A percentile compares a stretch with the other conserved stretches of the same genome.
Conservation (phyloP, 2,888 invertebrate species). For the Cyrtodaria siliqua region DNA sequence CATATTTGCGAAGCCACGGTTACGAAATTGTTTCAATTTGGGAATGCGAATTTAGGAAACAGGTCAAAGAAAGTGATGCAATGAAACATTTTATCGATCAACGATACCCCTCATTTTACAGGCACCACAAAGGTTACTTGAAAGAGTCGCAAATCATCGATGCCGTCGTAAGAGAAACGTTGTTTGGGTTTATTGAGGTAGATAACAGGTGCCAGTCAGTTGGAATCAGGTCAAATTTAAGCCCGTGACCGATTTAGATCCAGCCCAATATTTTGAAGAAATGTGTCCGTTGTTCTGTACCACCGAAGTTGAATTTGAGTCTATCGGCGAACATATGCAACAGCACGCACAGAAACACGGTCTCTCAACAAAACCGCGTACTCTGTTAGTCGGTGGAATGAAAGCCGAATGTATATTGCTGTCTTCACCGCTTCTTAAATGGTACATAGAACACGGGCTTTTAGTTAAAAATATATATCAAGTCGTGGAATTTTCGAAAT, state of each 20-base stretch:
- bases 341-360: neutral
- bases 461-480: conserved; percentile 24
- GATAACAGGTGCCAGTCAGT: conserved; percentile 20
- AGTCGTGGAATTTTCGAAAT: conserved; percentile 27
- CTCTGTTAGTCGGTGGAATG: conserved; percentile 24
- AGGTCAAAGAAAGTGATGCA: conserved; percentile 3
- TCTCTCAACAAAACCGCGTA: conserved; percentile 8
- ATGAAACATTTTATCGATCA: conserved; percentile 10
- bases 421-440: conserved; percentile 30
- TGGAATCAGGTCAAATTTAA: conserved; percentile 13
- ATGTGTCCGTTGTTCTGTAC: conserved; percentile 31
- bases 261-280: conserved; percentile 25
- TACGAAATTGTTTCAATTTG: conserved; percentile 15
- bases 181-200: conserved; percentile 31
- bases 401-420: conserved; percentile 26
- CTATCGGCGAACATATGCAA: conserved; percentile 38
- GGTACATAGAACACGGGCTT: conserved; percentile 42
- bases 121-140: conserved; percentile 13
- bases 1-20: conserved; percentile 6
- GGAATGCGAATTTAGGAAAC: conserved; percentile 37
- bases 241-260: conserved; percentile 4
- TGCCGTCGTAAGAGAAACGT: conserved; percentile 3
- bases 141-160: conserved; percentile 8
- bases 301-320: conserved; percentile 16
- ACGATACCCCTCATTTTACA: neutral